phyloP scores from a whole-genome alignment of 2,797 vertebrate genomes.

The Notamacropus eugenii region DNA sequence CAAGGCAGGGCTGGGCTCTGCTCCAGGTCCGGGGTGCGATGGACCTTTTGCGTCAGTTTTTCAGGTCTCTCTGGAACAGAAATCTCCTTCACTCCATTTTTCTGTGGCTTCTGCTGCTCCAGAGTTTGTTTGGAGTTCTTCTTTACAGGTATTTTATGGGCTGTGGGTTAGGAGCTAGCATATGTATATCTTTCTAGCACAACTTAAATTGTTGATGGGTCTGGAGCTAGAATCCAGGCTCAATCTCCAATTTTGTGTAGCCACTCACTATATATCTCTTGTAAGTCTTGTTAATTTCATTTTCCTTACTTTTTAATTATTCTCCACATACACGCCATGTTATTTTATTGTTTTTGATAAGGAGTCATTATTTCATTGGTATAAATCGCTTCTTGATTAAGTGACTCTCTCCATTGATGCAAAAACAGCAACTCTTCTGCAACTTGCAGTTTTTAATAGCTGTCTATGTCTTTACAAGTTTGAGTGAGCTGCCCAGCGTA shows the following conservation, averaged over 20 bases:
- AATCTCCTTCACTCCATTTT: no score
- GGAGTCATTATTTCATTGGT: background rate
- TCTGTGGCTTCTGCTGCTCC: no score
- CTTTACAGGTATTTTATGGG: no score
- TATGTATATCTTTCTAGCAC: background rate
- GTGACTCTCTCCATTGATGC: background rate
- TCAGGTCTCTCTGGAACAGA: no score
- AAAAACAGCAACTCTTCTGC: background rate
- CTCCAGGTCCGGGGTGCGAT: no score
- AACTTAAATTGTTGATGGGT: constrained; percentile 23
- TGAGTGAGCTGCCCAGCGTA: background rate
- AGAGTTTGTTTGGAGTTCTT: no score
- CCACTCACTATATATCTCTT: constrained; percentile 22
- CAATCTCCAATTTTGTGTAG: constrained; percentile 44
- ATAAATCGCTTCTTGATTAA: background rate
- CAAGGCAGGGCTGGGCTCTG: no score
- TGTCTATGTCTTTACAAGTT: background rate
- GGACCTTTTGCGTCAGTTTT: no score
- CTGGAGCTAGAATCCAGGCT: constrained; percentile 44
- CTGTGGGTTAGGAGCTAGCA: no score
- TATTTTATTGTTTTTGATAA: constrained; percentile 24
- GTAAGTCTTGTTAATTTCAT: background rate
- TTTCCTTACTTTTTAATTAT: constrained; percentile 40
- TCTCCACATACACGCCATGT: background rate
- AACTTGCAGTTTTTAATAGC: background rate